These are phyloP conservation scores for Actinernus sp. DNA, from an alignment of 92 coral and sea anemone species.

Conservation along the genomic window DNA sequence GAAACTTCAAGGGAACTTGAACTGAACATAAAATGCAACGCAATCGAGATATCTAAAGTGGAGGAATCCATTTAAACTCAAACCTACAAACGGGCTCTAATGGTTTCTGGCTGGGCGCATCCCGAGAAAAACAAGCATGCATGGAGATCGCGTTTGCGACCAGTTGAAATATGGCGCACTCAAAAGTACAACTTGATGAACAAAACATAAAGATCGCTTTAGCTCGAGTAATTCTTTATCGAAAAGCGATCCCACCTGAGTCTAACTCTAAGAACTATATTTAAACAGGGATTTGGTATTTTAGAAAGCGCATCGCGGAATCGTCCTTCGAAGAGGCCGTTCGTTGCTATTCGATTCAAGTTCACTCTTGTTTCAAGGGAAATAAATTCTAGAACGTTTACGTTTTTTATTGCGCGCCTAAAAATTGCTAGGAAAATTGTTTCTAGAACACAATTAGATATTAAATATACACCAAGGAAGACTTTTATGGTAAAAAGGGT, in stretches of 20 bases:
- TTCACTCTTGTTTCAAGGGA: background rate
- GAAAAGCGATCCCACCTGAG: background rate
- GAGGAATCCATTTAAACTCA: too few species aligned
- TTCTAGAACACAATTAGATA: too few species aligned
- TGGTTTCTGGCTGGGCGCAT: background rate
- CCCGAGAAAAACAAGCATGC: background rate
- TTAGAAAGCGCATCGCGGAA: too few species aligned
- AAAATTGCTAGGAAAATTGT: background rate
- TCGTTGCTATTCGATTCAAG: background rate
- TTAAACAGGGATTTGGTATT: too few species aligned
- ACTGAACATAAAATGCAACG: background rate
- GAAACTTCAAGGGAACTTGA: background rate
- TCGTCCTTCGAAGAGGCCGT: too few species aligned
- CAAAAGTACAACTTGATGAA: background rate
- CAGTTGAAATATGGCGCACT: background rate
- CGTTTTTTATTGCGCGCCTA: slow-evolving; percentile 7
- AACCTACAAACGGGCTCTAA: background rate
- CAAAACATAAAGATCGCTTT: background rate
- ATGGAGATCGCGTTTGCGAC: background rate
- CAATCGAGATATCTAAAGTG: background rate
- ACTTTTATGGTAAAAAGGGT: too few species aligned
- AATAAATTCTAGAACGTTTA: slow-evolving; percentile 5
- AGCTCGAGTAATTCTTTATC: background rate
- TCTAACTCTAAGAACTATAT: too few species aligned
- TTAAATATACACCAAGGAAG: too few species aligned